These are phyloP conservation scores for Lysiphlebus fabarum DNA, from an alignment of 1,140 invertebrate genomes.

Conservation along the genomic window DNA sequence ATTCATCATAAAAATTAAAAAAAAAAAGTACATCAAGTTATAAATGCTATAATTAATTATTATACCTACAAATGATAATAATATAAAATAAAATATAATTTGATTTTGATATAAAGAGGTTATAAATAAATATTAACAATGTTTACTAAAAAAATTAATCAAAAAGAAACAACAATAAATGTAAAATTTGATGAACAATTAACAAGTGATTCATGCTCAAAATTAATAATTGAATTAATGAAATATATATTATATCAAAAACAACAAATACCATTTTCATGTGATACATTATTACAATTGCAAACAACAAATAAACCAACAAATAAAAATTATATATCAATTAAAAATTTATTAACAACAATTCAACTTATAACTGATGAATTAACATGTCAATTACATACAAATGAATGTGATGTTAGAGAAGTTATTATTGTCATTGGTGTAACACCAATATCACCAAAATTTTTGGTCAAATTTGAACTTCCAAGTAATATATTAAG, in stretches of 20 bases:
- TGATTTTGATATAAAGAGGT: too few species aligned
- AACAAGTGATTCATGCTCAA: constrained; percentile 44
- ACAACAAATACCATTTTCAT: constrained; percentile 49
- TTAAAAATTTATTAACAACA: constrained; percentile 35
- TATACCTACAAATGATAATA: too few species aligned
- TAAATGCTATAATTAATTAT: too few species aligned
- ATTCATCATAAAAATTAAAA: too few species aligned
- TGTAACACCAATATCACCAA: constrained; percentile 46
- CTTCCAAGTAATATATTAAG: constrained; percentile 42
- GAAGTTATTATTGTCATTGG: constrained; percentile 47
- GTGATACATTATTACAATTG: constrained; percentile 38
- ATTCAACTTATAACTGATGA: constrained; percentile 40
- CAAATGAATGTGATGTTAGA: constrained; percentile 36
- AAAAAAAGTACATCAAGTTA: too few species aligned
- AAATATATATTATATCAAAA: constrained; percentile 52
- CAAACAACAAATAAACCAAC: constrained; percentile 35
- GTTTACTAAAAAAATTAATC: constrained; percentile 26
- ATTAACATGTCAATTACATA: constrained; percentile 40
- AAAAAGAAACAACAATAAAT: constrained; percentile 35
- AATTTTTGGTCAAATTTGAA: constrained; percentile 42
- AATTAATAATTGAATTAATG: constrained; percentile 44
- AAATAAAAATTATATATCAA: constrained; percentile 37
- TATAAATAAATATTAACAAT: constrained; percentile 30
- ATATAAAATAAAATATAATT: too few species aligned
- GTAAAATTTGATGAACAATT: constrained; percentile 45